Percentiles rank a stretch among this genome's conserved stretches.
Evolutionary conservation across 1,140 invertebrate species (phyloP).

Genomic region (Choristoneura fumiferana): DNA sequence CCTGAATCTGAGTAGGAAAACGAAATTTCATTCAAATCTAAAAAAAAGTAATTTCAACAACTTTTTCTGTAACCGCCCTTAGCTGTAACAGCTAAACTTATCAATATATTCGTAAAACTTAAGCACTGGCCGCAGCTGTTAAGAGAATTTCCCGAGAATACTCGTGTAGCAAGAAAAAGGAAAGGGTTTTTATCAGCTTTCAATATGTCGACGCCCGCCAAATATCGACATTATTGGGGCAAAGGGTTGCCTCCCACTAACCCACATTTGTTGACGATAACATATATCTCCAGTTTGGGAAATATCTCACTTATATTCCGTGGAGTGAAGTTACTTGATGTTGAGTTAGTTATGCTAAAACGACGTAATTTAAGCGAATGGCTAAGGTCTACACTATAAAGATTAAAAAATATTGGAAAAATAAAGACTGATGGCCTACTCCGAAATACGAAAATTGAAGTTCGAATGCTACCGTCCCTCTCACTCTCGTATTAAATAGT

Average conservation of each 20-base stretch:
- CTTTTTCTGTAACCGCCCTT: no score
- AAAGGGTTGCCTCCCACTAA: slow-evolving; percentile 5
- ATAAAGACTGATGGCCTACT: no score
- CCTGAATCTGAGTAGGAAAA: no score
- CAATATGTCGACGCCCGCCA: slow-evolving; percentile 6
- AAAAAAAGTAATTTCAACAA: no score
- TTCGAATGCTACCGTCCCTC: no score
- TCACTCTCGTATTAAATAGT: no score
- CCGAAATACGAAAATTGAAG: no score
- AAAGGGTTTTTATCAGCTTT: slow-evolving; percentile 15
- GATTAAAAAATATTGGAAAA: no score
- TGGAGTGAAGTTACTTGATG: slow-evolving; percentile 6
- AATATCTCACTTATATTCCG: slow-evolving; percentile 17
- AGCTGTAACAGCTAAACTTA: background rate
- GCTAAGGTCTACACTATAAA: no score
- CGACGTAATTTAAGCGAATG: no score
- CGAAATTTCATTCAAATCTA: no score
- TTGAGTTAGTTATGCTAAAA: background rate
- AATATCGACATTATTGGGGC: slow-evolving; percentile 17
- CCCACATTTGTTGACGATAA: slow-evolving; percentile 17
- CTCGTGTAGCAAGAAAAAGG: background rate
- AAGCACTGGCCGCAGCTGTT: slow-evolving; percentile 5
- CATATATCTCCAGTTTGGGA: slow-evolving; percentile 10
- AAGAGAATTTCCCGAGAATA: background rate
- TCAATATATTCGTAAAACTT: background rate